phyloP scores from a whole-genome alignment of 1,140 invertebrate genomes.

The Conus ventricosus region DNA sequence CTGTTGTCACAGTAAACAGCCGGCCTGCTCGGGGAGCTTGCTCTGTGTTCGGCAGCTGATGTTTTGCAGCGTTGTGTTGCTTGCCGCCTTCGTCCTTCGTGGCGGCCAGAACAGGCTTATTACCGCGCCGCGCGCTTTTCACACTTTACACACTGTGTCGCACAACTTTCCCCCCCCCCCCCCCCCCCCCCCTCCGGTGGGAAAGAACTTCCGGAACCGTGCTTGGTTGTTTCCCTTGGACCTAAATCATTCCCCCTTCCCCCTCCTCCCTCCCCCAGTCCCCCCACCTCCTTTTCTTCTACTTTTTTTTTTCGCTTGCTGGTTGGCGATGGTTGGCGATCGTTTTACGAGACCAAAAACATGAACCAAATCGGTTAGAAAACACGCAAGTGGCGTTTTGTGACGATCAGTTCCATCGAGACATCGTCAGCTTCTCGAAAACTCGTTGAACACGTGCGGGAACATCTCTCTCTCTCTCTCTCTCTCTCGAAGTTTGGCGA shows the following conservation, averaged over 20 bases:
- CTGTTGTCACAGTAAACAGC: slow-evolving; percentile 31
- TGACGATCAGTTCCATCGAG: background rate
- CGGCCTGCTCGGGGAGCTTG: background rate
- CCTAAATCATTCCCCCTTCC: slow-evolving; percentile 2
- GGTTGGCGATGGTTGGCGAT: background rate
- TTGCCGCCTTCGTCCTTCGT: background rate
- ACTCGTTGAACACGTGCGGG: background rate
- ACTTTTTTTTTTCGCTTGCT: background rate
- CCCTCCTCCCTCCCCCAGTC: too few species aligned
- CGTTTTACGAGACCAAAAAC: background rate
- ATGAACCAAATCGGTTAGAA: background rate
- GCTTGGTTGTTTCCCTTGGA: slow-evolving; percentile 27
- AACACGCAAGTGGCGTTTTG: background rate
- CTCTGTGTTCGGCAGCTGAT: background rate
- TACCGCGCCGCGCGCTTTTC: background rate
- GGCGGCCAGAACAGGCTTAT: background rate
- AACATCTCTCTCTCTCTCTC: background rate
- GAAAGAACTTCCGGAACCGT: slow-evolving; percentile 30
- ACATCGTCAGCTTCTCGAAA: background rate
- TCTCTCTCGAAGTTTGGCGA: background rate
- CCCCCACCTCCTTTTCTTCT: too few species aligned
- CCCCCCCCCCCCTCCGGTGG: background rate
- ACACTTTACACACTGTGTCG: background rate
- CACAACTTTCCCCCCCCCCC: background rate
- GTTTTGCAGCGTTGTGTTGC: background rate